A percentile compares a stretch with the other conserved stretches of the same genome.
phyloP scores from a whole-genome alignment of 2,797 vertebrate species.

The Cyprinella venusta region DNA sequence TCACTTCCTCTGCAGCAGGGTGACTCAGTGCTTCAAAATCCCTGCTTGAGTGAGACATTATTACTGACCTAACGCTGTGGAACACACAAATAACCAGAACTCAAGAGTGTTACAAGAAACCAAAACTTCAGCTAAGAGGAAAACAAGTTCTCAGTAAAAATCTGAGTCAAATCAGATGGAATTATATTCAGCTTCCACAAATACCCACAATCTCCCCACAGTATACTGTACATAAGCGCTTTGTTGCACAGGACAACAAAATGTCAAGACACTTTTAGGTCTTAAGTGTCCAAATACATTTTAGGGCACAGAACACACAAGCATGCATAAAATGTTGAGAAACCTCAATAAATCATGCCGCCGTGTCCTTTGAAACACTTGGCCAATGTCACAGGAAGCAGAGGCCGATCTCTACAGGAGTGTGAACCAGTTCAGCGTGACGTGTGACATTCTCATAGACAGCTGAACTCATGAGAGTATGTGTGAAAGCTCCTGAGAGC shows the following conservation, averaged over 20 bases:
- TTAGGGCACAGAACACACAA: background rate
- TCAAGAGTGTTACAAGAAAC: background rate
- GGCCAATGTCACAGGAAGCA: conserved; percentile 53
- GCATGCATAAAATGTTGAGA: background rate
- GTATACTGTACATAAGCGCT: background rate
- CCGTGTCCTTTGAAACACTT: conserved; percentile 35
- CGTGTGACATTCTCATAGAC: conserved; percentile 41
- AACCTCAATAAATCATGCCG: conserved; percentile 38
- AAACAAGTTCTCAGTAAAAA: background rate
- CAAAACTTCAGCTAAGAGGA: background rate
- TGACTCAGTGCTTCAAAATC: conserved; percentile 13
- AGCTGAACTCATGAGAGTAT: conserved; percentile 37
- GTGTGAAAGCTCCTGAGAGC: background rate
- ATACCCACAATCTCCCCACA: background rate
- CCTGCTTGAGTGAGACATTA: background rate
- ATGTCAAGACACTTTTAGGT: background rate
- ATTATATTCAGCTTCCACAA: background rate
- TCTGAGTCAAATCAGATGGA: background rate
- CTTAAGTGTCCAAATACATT: background rate
- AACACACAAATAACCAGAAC: background rate
- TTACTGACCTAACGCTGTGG: background rate
- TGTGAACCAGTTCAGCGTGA: conserved; percentile 37
- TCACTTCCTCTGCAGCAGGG: background rate
- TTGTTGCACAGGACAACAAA: background rate
- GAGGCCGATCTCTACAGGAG: conserved; percentile 10